These are phyloP conservation scores for Drosophila rufa DNA, from an alignment of 1,140 invertebrate genomes.

Conservation along the genomic window DNA sequence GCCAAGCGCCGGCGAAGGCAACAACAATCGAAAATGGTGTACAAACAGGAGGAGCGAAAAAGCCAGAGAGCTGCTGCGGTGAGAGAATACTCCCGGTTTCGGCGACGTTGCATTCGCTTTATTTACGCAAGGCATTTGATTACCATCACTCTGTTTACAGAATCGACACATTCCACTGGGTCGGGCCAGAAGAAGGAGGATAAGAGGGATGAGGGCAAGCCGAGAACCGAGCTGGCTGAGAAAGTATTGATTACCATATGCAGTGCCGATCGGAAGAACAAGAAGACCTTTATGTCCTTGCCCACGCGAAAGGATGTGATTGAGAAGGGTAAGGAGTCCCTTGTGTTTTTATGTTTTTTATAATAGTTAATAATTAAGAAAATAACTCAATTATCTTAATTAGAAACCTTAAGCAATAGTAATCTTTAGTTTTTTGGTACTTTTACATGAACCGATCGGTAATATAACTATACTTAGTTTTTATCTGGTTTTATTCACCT, in stretches of 20 bases:
- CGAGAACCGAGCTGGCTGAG: slow-evolving; percentile 54
- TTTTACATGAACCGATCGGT: too few relatives aligned
- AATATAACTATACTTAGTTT: too few relatives aligned
- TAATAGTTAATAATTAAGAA: background rate
- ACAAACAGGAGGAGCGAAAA: slow-evolving; percentile 74
- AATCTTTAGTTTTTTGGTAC: background rate
- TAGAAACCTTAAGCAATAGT: background rate
- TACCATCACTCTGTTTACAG: slow-evolving; percentile 19
- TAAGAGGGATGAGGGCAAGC: slow-evolving; percentile 52
- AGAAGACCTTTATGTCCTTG: slow-evolving; percentile 75
- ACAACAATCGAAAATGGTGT: slow-evolving; percentile 75
- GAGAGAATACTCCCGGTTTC: slow-evolving; percentile 18
- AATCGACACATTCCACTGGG: slow-evolving; percentile 57
- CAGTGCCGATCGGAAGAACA: slow-evolving; percentile 71
- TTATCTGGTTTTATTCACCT: too few relatives aligned
- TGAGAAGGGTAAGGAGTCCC: slow-evolving; percentile 60
- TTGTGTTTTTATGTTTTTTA: too few relatives aligned
- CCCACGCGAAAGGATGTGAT: slow-evolving; percentile 73
- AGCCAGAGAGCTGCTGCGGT: slow-evolving; percentile 63
- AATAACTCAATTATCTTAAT: background rate
- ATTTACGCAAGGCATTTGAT: background rate
- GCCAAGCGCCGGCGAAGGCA: slow-evolving; percentile 54
- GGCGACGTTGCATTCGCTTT: slow-evolving; percentile 1
- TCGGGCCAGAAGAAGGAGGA: slow-evolving; percentile 14
- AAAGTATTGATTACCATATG: slow-evolving; percentile 79